Evolutionary conservation across 2,888 invertebrate genomes (phyloP).

Genomic region (Spilosoma lubricipeda): DNA sequence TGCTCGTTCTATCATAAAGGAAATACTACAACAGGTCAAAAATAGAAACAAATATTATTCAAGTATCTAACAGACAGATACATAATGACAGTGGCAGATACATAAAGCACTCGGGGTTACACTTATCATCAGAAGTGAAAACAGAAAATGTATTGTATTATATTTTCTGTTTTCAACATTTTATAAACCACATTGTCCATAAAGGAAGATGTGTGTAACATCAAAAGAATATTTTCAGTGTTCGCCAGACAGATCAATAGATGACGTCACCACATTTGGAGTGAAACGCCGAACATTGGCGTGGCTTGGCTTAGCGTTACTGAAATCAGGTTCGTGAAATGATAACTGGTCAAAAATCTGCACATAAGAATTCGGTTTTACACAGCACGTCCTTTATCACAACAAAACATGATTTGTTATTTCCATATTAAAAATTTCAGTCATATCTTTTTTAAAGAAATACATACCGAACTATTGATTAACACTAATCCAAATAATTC

Average conservation of each 20-base stretch:
- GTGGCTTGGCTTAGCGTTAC: not conserved
- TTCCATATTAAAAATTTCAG: not conserved
- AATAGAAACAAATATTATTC: not conserved
- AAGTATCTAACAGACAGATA: not conserved
- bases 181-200: not conserved
- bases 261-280: slow-evolving; percentile 44
- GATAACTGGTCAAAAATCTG: not conserved
- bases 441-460: no score
- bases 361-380: not conserved
- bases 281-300: slow-evolving; percentile 26
- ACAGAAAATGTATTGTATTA: not conserved
- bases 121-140: not conserved
- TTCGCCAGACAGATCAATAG: slow-evolving; percentile 45
- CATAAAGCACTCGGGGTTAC: not conserved
- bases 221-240: slow-evolving; percentile 15
- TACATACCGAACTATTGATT: no score
- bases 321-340: not conserved
- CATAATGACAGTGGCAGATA: no score
- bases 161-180: no score
- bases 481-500: no score
- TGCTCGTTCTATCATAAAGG: no score
- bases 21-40: not conserved
- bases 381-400: not conserved
- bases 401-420: not conserved
- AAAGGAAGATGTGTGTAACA: not conserved